Evolutionary conservation across 2,113 vertebrate genomes (phyloP).

Genomic region (Aldabrachelys gigantea): DNA sequence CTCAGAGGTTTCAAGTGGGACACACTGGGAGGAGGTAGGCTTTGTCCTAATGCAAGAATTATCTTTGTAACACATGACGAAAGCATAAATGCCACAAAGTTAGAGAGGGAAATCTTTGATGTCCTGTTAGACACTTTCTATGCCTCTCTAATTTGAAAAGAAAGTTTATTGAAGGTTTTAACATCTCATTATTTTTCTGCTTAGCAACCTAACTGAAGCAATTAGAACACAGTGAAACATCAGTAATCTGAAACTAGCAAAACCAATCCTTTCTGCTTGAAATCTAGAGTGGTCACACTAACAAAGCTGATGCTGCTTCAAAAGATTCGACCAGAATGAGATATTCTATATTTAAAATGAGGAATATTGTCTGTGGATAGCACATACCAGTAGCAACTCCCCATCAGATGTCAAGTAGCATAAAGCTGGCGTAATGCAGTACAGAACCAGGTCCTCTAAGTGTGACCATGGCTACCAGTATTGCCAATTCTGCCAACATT

Average conservation of each 20-base stretch:
- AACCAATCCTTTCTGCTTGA: background rate
- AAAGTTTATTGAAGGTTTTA: background rate
- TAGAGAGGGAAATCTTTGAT: background rate
- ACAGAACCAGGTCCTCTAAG: background rate
- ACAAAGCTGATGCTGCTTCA: background rate
- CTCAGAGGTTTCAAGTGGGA: slow-evolving; percentile 54
- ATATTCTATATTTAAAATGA: background rate
- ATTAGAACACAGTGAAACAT: background rate
- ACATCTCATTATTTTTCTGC: background rate
- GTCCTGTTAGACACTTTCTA: background rate
- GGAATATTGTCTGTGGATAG: background rate
- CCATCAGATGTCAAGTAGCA: too few species aligned
- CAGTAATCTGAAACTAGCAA: background rate
- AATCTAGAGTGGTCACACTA: background rate
- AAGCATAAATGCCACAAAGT: slow-evolving; percentile 14
- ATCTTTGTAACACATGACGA: slow-evolving; percentile 20
- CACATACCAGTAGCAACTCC: background rate
- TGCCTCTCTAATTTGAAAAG: background rate
- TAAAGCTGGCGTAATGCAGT: too few species aligned
- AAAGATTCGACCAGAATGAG: background rate
- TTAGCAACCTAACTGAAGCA: background rate
- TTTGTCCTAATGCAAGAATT: background rate
- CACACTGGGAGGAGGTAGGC: background rate
- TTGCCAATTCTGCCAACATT: background rate
- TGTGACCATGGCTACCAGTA: background rate